Evolutionary conservation across 2,113 vertebrate species (phyloP).

Genomic region (Macheiramphus alcinus): DNA sequence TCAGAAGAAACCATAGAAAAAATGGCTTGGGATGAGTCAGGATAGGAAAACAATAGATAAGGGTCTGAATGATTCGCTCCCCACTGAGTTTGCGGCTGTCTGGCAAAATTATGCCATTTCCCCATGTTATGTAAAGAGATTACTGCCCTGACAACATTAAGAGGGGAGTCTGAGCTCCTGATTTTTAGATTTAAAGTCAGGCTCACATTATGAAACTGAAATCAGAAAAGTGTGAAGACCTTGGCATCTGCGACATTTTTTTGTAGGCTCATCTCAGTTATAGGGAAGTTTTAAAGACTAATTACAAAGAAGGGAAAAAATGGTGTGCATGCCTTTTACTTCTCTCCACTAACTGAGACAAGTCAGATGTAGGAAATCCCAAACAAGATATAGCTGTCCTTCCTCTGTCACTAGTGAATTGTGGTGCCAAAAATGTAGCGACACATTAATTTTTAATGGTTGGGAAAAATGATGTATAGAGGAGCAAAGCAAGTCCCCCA

Average conservation of each 20-base stretch:
- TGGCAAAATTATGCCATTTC: slow-evolving; percentile 12
- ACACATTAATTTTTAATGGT: neutral
- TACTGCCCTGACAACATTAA: neutral
- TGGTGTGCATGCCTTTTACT: neutral
- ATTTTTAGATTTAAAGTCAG: neutral
- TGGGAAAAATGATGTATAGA: neutral
- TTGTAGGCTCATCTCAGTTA: neutral
- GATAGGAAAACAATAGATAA: neutral
- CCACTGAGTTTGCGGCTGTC: neutral
- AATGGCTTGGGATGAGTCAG: neutral
- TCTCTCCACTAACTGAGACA: neutral
- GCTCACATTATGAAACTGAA: neutral
- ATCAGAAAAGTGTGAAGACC: neutral
- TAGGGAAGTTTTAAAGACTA: neutral
- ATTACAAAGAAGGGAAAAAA: neutral
- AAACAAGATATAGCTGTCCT: neutral
- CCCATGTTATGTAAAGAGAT: slow-evolving; percentile 23
- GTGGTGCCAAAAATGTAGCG: neutral
- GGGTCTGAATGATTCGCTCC: neutral
- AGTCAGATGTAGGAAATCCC: neutral
- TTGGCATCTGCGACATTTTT: neutral
- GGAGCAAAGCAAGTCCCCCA: neutral
- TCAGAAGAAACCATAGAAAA: neutral
- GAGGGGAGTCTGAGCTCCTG: slow-evolving; percentile 10
- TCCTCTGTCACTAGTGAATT: neutral